Percentiles rank a stretch among this genome's conserved stretches.
Conservation (phyloP, 2,113 vertebrate species). For the Scalopus aquaticus region DNA sequence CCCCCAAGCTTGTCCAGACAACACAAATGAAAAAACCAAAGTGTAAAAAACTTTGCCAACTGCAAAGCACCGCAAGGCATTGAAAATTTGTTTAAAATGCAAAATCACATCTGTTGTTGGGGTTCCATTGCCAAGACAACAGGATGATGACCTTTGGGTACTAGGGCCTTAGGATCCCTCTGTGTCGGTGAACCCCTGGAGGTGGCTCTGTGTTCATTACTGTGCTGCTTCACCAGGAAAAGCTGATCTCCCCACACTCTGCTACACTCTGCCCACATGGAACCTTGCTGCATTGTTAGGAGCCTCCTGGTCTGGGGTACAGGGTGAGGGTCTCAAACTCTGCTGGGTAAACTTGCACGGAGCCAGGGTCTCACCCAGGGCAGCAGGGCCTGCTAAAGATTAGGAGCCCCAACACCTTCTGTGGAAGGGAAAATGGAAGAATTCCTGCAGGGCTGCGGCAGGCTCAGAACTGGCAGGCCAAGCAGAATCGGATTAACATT, state of each 20-base stretch:
- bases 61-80: too few species aligned
- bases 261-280: not conserved
- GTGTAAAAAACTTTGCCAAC: not conserved
- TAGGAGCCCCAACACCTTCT: not conserved
- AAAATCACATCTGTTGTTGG: not conserved
- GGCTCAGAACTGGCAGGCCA: not conserved
- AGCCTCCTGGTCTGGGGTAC: not conserved
- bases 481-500: not conserved
- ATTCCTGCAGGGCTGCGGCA: not conserved
- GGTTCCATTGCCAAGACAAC: not conserved
- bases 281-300: too few species aligned
- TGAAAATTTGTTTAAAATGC: not conserved
- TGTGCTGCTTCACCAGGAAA: not conserved
- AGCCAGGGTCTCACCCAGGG: not conserved
- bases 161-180: not conserved
- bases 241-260: not conserved
- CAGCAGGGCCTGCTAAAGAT: not conserved
- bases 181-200: rapidly evolving
- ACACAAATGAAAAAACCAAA: not conserved
- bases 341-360: not conserved
- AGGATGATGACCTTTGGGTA: not conserved
- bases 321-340: not conserved
- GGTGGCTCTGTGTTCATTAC: too few species aligned
- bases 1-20: not conserved
- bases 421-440: not conserved